Percentiles rank a stretch among this genome's conserved stretches.
These are phyloP conservation scores for Salvelinus sp. DNA, from an alignment of 2,113 vertebrate species.

Conservation along the genomic window DNA sequence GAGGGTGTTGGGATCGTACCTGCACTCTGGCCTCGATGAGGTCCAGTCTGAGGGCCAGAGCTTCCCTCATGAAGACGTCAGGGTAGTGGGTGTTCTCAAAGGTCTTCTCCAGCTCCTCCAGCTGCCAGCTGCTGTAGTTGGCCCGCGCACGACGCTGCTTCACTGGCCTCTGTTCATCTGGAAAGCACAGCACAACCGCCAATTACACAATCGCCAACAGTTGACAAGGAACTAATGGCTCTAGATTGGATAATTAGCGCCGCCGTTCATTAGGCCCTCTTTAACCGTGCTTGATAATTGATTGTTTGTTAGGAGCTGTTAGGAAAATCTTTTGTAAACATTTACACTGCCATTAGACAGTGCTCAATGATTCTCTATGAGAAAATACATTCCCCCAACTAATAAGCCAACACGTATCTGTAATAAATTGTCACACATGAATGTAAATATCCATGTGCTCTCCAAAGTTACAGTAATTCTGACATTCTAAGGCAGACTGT, in stretches of 20 bases:
- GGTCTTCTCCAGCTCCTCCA: slow-evolving; percentile 84
- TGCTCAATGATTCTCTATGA: slow-evolving; percentile 45
- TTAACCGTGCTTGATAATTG: slow-evolving; percentile 74
- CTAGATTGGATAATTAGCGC: slow-evolving; percentile 77
- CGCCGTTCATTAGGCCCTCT: slow-evolving; percentile 72
- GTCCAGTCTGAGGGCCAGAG: slow-evolving; percentile 81
- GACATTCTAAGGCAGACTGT: background rate
- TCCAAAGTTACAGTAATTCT: background rate
- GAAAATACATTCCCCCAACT: background rate
- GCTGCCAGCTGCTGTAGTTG: slow-evolving; percentile 88
- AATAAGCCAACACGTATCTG: slow-evolving; percentile 39
- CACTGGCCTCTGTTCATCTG: slow-evolving; percentile 82
- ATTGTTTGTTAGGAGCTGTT: slow-evolving; percentile 81
- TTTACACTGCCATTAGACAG: slow-evolving; percentile 70
- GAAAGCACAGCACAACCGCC: slow-evolving; percentile 65
- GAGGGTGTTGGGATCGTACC: slow-evolving; percentile 51
- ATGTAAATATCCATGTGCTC: slow-evolving; percentile 8
- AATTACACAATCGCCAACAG: slow-evolving; percentile 74
- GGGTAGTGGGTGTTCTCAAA: slow-evolving; percentile 84
- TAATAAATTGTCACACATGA: slow-evolving; percentile 7
- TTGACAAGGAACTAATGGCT: slow-evolving; percentile 77
- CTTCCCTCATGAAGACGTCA: slow-evolving; percentile 85
- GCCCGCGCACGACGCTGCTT: slow-evolving; percentile 83
- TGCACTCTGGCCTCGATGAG: slow-evolving; percentile 84
- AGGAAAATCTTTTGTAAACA: slow-evolving; percentile 77